A percentile compares a stretch with the other conserved stretches of the same genome.
Conservation (phyloP, 2,113 vertebrate genomes). For the Micronisus gabar region DNA sequence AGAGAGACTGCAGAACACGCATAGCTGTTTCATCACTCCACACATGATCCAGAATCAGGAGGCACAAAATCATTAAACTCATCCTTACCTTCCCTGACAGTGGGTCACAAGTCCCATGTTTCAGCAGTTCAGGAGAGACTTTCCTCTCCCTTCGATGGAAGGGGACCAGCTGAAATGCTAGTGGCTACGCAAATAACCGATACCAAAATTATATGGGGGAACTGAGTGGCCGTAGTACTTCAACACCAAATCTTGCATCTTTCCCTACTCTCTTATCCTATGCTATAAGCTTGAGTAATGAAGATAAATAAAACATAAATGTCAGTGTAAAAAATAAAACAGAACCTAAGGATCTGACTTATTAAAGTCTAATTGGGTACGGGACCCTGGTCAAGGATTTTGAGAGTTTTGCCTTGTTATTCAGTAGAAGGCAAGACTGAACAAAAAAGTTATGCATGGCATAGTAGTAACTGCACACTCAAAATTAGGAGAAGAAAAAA, state of each 20-base stretch:
- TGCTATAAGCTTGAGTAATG: background rate
- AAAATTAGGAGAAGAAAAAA: background rate
- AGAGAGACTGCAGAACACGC: background rate
- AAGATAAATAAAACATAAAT: background rate
- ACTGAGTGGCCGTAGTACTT: background rate
- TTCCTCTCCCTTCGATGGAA: accelerated
- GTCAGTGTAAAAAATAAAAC: background rate
- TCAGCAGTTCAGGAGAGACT: background rate
- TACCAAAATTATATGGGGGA: background rate
- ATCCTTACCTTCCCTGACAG: background rate
- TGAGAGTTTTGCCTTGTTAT: background rate
- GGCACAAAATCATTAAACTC: background rate
- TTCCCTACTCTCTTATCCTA: background rate
- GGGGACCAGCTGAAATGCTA: background rate
- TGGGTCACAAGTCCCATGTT: background rate
- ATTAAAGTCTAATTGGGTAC: background rate
- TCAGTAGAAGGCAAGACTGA: background rate
- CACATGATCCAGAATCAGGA: background rate
- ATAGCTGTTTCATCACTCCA: background rate
- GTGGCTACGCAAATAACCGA: background rate
- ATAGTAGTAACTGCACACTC: background rate
- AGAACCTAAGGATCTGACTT: background rate
- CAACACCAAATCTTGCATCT: background rate
- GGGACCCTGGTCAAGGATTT: background rate
- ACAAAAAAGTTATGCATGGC: background rate